phyloP scores from a whole-genome alignment of 2,888 invertebrate genomes.

The Platycnemis pennipes region DNA sequence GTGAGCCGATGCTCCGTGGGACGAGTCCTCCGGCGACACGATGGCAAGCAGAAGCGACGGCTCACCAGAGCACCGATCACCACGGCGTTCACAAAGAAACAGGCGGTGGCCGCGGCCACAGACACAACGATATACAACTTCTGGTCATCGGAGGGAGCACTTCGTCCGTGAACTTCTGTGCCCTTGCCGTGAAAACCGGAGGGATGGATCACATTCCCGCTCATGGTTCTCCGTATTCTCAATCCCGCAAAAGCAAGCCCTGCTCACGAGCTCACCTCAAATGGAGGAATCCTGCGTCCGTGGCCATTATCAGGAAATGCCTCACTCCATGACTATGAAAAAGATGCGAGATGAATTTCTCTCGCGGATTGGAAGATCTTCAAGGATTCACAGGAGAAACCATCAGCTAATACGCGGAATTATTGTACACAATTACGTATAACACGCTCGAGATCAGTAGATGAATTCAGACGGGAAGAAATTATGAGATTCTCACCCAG shows the following conservation, averaged over 20 bases:
- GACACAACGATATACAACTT: slow-evolving; percentile 52
- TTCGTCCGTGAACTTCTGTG: background rate
- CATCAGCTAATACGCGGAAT: background rate
- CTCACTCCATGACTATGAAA: background rate
- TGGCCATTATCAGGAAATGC: background rate
- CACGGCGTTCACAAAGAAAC: slow-evolving; percentile 51
- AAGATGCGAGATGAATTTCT: background rate
- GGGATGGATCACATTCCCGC: background rate
- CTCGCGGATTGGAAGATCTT: background rate
- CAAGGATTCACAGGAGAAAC: background rate
- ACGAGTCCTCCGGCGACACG: slow-evolving; percentile 9
- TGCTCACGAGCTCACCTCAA: background rate
- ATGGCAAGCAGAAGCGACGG: slow-evolving; percentile 38
- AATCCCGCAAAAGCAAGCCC: background rate
- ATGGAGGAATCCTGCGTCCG: background rate
- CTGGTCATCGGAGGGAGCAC: slow-evolving; percentile 51
- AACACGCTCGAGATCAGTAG: background rate
- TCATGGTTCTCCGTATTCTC: background rate
- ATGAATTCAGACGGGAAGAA: background rate
- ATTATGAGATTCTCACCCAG: background rate
- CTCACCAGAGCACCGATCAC: background rate
- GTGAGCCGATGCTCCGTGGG: slow-evolving; percentile 9
- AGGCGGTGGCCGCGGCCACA: slow-evolving; percentile 49
- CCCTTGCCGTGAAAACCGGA: background rate
- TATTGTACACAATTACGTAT: background rate